Base-by-base conservation (phyloP, 1,140 invertebrate genomes). In the Achatina immaculata region DNA sequence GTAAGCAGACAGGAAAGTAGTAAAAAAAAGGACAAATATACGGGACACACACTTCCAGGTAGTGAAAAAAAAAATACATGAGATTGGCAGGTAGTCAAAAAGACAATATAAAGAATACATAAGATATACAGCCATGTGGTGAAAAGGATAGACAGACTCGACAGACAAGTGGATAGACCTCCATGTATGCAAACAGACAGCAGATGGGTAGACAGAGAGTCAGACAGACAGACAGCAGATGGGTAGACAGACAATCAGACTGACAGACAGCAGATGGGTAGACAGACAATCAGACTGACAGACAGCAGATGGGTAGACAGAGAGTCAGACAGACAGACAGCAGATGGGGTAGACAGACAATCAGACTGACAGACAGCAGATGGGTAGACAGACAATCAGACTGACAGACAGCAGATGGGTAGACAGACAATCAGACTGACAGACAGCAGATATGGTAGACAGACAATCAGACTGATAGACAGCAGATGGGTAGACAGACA, bases 231-330 rank as follows among this genome's bases (percentile, higher is more conserved):
- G 9, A 66, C 62, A 28, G 62, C 7, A n/a, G 34, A 24, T 31
- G 7, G 34, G 62, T 36, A 28, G 62, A 66, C n/a, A 28, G 62
- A 66, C 62, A 66, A 24, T 11, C 62, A 66, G 62, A 66, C 62
- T 11, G 66, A 69, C 9, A n/a, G 66, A 34, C 2, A 69, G 34
- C 28, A 42, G 16, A 38, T 38, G n/a, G 7, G 34, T 48, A 48
- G 7, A 62, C 3, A 62, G 58, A 62, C n/a, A 62, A 4, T 6
- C 58, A 62, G 28, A 19, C 28, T 6, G 1, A 62, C 58, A 62
- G 58, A 48, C 45, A 48, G n/a, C 62, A 66, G 62, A 66, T 24
- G 34, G 62, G n/a, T 36, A 28, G 62, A 66, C n/a, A 28, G 62
- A 66, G 7, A 66, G 62, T 11, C 62, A 66, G 62, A 66, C 62